Percentiles rank a stretch among this genome's conserved stretches.
Evolutionary conservation across 2,113 vertebrate genomes (phyloP).

Genomic region (Podiceps cristatus): DNA sequence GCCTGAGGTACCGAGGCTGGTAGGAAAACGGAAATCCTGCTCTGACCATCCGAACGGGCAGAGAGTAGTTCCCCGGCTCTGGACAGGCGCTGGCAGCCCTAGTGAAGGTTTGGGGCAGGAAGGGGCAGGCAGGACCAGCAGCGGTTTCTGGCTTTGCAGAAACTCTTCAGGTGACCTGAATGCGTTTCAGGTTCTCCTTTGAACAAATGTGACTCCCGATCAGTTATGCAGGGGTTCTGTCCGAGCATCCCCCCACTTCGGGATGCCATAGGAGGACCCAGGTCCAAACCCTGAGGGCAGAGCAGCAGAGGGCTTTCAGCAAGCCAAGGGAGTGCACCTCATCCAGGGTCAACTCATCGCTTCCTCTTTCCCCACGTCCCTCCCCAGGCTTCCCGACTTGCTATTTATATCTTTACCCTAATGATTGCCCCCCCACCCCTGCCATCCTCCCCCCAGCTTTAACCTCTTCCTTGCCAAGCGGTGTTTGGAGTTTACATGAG

Average conservation of each 20-base stretch:
- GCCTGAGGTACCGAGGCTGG: constrained; percentile 20
- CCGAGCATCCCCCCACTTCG: background rate
- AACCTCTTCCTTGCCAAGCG: constrained; percentile 14
- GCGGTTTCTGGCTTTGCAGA: background rate
- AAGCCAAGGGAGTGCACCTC: background rate
- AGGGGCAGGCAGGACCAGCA: background rate
- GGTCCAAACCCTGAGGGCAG: background rate
- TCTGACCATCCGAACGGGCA: background rate
- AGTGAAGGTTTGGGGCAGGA: background rate
- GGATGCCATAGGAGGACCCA: background rate
- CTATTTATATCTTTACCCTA: background rate
- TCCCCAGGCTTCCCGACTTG: background rate
- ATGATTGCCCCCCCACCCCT: background rate
- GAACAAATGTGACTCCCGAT: background rate
- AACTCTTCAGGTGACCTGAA: background rate
- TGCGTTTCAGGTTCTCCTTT: background rate
- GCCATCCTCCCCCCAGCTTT: background rate
- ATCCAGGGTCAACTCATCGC: background rate
- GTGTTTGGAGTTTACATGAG: background rate
- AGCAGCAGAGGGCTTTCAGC: background rate
- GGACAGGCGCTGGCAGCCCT: background rate
- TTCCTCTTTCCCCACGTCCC: background rate
- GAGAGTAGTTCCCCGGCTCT: background rate
- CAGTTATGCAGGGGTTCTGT: background rate
- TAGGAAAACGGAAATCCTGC: constrained; percentile 50